Evolutionary conservation across 2,888 invertebrate species (phyloP).

Genomic region (Tinea semifulvella): DNA sequence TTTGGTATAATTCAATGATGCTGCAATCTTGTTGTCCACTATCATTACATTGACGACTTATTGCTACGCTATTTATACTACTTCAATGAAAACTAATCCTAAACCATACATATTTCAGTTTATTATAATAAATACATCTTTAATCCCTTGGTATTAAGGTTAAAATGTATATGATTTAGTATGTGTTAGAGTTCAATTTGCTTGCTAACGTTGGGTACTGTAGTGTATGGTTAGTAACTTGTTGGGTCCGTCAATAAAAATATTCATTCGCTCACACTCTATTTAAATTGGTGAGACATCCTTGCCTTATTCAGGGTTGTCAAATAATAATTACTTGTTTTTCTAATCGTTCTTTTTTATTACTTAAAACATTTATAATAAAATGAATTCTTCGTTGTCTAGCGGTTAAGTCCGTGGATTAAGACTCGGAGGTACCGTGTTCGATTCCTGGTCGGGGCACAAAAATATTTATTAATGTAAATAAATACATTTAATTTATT

Average conservation of each 20-base stretch:
- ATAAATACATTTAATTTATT: too few species aligned
- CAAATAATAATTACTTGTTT: too few species aligned
- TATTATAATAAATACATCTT: not conserved
- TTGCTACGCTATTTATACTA: constrained; percentile 21
- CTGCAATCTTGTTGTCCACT: constrained; percentile 42
- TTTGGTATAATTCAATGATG: constrained; percentile 54
- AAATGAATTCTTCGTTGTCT: too few species aligned
- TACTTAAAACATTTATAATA: too few species aligned
- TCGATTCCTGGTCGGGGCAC: too few species aligned
- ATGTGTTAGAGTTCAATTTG: not conserved
- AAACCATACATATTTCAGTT: not conserved
- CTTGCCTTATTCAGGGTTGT: constrained; percentile 40
- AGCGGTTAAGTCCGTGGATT: too few species aligned
- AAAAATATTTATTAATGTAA: too few species aligned
- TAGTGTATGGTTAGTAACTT: constrained; percentile 27
- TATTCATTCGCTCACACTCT: constrained; percentile 64
- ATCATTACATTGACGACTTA: constrained; percentile 47
- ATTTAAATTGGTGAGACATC: constrained; percentile 57
- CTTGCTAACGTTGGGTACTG: not conserved
- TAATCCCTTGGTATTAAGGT: not conserved
- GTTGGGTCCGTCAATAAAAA: constrained; percentile 61
- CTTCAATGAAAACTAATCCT: not conserved
- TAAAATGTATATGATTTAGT: not conserved
- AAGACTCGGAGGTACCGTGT: too few species aligned
- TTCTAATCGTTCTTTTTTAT: too few species aligned